Evolutionary conservation across 2,113 vertebrate species (phyloP), one percentile per base, ranked within the genome.

Genomic region (Onychorhynchus coronatus): DNA sequence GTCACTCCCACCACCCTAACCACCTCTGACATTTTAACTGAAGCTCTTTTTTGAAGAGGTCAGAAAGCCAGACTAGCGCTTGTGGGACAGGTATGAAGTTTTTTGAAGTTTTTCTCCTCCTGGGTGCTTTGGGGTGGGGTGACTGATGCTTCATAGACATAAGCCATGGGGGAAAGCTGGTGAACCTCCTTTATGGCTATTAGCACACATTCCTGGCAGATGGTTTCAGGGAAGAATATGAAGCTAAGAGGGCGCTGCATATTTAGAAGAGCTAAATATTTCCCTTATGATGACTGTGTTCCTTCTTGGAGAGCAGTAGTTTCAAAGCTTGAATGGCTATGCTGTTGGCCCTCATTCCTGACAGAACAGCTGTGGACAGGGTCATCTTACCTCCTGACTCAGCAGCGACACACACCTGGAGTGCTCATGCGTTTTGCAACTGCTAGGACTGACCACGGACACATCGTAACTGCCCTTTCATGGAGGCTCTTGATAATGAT

Each of bases 11-110:
- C 49, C 25, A 12, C 50, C 35, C 17, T 42, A 15, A 58, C 49
- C 21, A 14, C 42, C 42, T 65, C n/a, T 56, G n/a, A 8, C 35
- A 23, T 35, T 75, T 58, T 5, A n/a, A 58, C 20, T 49, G 63
- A 66, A 63, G 49, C n/a, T 56, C 49, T 52, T 59, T 74, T 74
- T 16, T 20, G 97, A 97, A 97, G 97, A 98, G 97, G 96, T 97
- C 93, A 90, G 67, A 62, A 16, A 75, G 61, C 44, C 41, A 55
- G 46, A 24, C 31, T 20, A 59, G 42, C 17, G 30, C 16, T 13
- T 41, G 13, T 39, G 47, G n/a, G 11, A 42, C 25, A 71, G 12
- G 13, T 46, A 8, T 11, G 20, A 80, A 81, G 39, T n/a, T 12
- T 27, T 90, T 63, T 33, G 21, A 52, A 86, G 28, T 33, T n/a